phyloP scores from a whole-genome alignment of 1,140 invertebrate species.

The Zophobas atratus region DNA sequence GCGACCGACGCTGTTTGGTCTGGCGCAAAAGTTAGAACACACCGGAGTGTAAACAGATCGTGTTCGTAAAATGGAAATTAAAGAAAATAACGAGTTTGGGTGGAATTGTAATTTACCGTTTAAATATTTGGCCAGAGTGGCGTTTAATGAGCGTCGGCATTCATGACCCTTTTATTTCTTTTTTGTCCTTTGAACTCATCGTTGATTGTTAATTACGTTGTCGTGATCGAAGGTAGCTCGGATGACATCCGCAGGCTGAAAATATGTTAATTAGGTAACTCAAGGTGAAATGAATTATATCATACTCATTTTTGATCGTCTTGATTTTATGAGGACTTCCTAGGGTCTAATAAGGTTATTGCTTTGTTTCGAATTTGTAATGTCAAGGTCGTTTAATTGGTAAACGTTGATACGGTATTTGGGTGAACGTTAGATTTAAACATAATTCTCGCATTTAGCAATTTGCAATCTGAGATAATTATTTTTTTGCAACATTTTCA shows the following conservation, averaged over 20 bases:
- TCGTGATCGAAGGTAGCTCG: background rate
- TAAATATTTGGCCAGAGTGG: background rate
- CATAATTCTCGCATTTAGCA: too few relatives aligned
- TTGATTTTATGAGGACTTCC: constrained; percentile 2
- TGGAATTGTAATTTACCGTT: background rate
- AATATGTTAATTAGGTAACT: background rate
- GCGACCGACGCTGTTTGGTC: background rate
- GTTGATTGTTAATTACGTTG: background rate
- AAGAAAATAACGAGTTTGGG: background rate
- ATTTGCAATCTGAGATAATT: too few relatives aligned
- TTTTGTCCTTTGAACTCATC: background rate
- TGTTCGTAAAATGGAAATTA: background rate
- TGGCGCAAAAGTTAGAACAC: background rate
- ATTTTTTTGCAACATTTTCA: too few relatives aligned
- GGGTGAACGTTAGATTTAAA: too few relatives aligned
- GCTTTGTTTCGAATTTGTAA: background rate
- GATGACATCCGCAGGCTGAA: background rate
- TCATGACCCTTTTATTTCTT: background rate
- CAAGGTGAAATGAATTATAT: constrained; percentile 1
- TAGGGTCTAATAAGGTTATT: background rate
- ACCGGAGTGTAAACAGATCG: background rate
- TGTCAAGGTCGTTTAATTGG: background rate
- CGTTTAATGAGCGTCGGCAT: background rate
- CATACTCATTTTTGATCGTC: background rate
- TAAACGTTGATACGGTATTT: background rate